These are phyloP conservation scores for Caenorhabditis sp. DNA, from an alignment of 2,888 invertebrate species.

Conservation along the genomic window DNA sequence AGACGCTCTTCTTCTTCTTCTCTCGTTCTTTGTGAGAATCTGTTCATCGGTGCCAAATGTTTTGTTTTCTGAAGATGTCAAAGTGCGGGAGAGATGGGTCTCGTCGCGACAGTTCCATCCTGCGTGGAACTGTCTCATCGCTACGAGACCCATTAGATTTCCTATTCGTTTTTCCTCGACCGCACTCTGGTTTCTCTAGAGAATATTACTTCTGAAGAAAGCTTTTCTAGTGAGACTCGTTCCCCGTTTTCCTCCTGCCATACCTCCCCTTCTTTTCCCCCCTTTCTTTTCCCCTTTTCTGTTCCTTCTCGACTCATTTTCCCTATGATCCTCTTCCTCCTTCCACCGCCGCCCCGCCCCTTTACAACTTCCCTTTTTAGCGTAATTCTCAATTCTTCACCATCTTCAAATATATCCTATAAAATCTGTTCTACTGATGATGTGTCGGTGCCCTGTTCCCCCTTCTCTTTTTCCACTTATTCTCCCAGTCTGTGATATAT, in stretches of 20 bases:
- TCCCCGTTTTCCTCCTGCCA: conserved; percentile 31
- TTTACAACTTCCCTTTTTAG: conserved; percentile 1
- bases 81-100: no score
- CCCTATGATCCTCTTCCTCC: conserved; percentile 17
- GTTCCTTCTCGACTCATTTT: conserved; percentile 18
- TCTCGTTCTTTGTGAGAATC: not conserved
- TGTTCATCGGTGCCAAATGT: not conserved
- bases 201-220: not conserved
- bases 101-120: no score
- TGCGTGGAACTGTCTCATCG: no score
- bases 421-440: conserved; percentile 54
- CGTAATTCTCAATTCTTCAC: conserved; percentile 9
- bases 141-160: no score
- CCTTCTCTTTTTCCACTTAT: not conserved
- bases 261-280: not conserved
- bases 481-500: conserved; percentile 25
- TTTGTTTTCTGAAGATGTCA: not conserved
- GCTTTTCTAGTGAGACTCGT: not conserved
- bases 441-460: conserved; percentile 51
- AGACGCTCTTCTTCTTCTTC: conserved; percentile 13
- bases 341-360: not conserved
- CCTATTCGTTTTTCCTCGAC: no score
- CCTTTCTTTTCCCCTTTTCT: no score
- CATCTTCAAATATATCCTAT: not conserved
- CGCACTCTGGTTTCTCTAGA: no score